Evolutionary conservation across 2,888 invertebrate species (phyloP).

Genomic region (Oligia fasciuncula): DNA sequence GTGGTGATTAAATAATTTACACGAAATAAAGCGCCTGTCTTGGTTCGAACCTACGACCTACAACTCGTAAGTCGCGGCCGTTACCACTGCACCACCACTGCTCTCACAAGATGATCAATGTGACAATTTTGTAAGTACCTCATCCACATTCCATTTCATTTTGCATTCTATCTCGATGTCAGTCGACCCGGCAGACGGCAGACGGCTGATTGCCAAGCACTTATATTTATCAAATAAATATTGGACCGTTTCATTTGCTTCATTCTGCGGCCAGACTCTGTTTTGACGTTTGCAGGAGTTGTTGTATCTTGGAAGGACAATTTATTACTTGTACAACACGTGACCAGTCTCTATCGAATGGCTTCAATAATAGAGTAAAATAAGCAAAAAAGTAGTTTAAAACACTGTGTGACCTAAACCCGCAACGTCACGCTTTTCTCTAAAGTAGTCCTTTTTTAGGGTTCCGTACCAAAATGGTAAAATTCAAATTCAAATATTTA

Average conservation of each 20-base stretch:
- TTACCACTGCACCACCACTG: too few species aligned
- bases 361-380: too few species aligned
- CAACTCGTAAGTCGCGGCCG: too few species aligned
- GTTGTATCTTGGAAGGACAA: background rate
- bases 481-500: too few species aligned
- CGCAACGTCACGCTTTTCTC: too few species aligned
- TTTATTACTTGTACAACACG: background rate
- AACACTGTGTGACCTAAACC: too few species aligned
- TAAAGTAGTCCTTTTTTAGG: too few species aligned
- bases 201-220: constrained; percentile 81
- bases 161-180: background rate
- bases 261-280: constrained; percentile 67
- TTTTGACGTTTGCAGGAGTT: constrained; percentile 14
- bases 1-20: too few species aligned
- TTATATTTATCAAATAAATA: constrained; percentile 87
- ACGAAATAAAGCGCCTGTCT: background rate
- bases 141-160: constrained; percentile 15
- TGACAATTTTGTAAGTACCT: constrained; percentile 5
- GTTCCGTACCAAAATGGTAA: too few species aligned
- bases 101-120: background rate
- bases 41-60: too few species aligned
- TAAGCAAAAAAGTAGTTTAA: too few species aligned
- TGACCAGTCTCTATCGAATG: too few species aligned
- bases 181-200: constrained; percentile 45
- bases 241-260: constrained; percentile 82